Base-by-base conservation (phyloP, 2,888 invertebrate genomes). In the Coelinius sp. region DNA sequence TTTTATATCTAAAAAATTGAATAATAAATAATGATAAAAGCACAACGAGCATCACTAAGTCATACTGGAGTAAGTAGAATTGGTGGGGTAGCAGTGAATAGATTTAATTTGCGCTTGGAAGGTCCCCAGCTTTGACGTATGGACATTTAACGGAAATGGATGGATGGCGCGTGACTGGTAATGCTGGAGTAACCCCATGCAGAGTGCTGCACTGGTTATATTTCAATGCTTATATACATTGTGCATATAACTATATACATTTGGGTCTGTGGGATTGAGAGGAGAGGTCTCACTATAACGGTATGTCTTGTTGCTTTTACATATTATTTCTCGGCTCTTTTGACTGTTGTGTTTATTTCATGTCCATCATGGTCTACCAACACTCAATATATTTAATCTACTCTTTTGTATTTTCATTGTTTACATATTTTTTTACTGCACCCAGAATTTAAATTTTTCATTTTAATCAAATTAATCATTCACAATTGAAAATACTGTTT, bases 81-180 rank as follows among this genome's bases (percentile, higher is more conserved):
- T 52, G 31, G 25, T n/a, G n/a, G 31, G 46, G 22, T 6, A 17
- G 25, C 35, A 64, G 63, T 35, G 31, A 73, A 75, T 77, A 73
- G 72, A 76, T 78, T 76, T 69, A 76, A 76, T 76, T 75, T 72
- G 71, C 69, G 68, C 25, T 53, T 59, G 59, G 41, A 68, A 49
- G 52, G 68, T 59, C 64, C 70, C 41, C 68, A 62, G 59, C 59
- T 63, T 62, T 68, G 71, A 71, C 71, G 64, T 59, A 68, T 49
- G 31, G 68, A 67, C 70, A 70, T 53, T 66, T 68, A 73, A 75
- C 80, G 79, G 82, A 80, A 84, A 85, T 83, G 81, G 84, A 84
- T 82, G 81, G 83, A 83, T 80, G 83, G 83, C 85, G 82, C 83
- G 84, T 84, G 85, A 84, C 79, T 79, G 64, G 73, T 75, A 74